These are phyloP conservation scores for Hydractinia symbiolongicarpus DNA, from an alignment of 30 jellyfish, hydroid and myxozoan species.

Conservation along the genomic window DNA sequence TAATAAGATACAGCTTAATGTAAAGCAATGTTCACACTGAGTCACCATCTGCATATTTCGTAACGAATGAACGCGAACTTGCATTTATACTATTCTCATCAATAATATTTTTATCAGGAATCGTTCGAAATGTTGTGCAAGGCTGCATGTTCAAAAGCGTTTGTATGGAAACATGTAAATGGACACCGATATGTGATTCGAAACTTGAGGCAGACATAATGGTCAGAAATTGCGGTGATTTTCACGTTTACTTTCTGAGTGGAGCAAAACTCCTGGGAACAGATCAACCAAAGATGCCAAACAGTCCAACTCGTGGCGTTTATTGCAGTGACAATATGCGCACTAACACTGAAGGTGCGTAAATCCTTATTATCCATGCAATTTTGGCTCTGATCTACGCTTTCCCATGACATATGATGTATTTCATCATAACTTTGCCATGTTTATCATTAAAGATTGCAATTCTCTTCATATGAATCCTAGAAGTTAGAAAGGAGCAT, in stretches of 20 bases:
- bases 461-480: too few species aligned
- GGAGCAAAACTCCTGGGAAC: neutral
- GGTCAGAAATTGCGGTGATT: constrained; percentile 5
- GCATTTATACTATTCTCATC: too few species aligned
- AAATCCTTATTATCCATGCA: neutral
- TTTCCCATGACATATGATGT: too few species aligned
- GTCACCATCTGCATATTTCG: too few species aligned
- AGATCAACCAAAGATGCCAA: too few species aligned
- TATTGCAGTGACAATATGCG: constrained; percentile 1
- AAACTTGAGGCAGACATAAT: neutral
- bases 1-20: too few species aligned
- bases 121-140: neutral
- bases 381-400: too few species aligned
- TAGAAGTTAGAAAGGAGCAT: too few species aligned
- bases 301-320: neutral
- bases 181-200: neutral
- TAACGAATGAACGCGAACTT: too few species aligned
- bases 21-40: too few species aligned
- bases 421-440: too few species aligned
- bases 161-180: neutral
- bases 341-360: neutral
- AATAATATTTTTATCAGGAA: neutral
- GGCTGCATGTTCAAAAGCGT: neutral
- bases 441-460: too few species aligned
- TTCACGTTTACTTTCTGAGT: neutral